Percentiles rank a stretch among this genome's conserved stretches.
phyloP scores from a whole-genome alignment of 2,113 vertebrate species.

The Elaphurus davidianus region DNA sequence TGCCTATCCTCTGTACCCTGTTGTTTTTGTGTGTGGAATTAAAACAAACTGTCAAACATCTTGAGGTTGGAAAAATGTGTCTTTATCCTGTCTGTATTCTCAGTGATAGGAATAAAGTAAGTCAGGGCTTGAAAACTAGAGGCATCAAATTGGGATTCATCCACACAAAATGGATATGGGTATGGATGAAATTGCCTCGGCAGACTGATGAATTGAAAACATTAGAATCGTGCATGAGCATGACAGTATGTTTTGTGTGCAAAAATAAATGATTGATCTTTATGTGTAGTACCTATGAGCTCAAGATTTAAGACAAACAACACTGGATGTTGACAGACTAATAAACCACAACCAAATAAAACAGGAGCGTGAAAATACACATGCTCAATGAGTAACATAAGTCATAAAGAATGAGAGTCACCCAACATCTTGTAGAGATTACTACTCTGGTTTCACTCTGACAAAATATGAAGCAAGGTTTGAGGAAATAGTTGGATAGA shows the following conservation, averaged over 20 bases:
- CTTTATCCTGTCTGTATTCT: not conserved
- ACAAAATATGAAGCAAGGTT: not conserved
- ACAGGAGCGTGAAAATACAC: not conserved
- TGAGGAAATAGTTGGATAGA: not conserved
- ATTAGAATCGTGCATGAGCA: not conserved
- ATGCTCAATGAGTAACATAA: not conserved
- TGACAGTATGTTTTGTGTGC: not conserved
- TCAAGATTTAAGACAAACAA: constrained; percentile 10
- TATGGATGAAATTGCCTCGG: not conserved
- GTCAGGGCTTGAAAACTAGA: not conserved
- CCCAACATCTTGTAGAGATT: not conserved
- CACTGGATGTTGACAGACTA: not conserved
- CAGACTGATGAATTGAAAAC: not conserved
- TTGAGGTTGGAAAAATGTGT: not conserved
- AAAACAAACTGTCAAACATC: not conserved
- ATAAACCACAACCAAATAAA: not conserved
- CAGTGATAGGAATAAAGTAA: not conserved
- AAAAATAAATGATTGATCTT: not conserved
- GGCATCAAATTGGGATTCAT: not conserved
- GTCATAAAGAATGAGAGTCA: not conserved
- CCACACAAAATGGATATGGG: not conserved
- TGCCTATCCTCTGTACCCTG: not conserved
- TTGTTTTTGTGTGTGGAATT: not conserved
- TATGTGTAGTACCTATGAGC: not conserved
- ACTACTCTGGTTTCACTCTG: not conserved